Conservation (phyloP, 2,113 vertebrate species). For the Psilopsiagon aurifrons region DNA sequence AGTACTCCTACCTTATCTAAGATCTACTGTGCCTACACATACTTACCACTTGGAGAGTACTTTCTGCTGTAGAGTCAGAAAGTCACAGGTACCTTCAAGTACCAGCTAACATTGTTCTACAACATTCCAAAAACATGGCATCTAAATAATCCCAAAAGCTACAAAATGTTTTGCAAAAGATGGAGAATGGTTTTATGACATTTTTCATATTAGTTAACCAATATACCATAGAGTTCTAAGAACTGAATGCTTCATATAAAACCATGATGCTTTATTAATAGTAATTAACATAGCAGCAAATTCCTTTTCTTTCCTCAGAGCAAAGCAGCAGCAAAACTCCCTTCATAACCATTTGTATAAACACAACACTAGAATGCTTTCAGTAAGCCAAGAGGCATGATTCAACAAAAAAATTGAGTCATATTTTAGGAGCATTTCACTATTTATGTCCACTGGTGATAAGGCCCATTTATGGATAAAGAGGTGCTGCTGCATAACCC, state of each 20-base stretch:
- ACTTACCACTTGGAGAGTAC: neutral
- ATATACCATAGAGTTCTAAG: neutral
- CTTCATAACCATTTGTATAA: neutral
- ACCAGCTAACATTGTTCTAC: neutral
- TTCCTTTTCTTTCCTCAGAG: neutral
- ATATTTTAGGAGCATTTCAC: neutral
- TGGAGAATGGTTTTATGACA: neutral
- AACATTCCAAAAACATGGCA: neutral
- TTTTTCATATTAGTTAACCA: neutral
- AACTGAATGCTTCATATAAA: neutral
- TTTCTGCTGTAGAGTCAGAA: neutral
- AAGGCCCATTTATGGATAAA: neutral
- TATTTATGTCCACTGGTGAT: neutral
- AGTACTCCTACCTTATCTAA: neutral
- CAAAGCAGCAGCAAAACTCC: neutral
- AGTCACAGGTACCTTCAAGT: neutral
- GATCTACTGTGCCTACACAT: neutral
- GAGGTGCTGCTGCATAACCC: neutral
- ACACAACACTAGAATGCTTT: neutral
- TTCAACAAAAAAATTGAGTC: neutral
- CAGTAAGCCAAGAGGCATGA: neutral
- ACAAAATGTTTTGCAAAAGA: neutral
- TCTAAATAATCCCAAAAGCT: neutral
- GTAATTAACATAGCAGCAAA: neutral
- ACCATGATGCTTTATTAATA: neutral